phyloP scores from a whole-genome alignment of 2,113 vertebrate genomes.

The Brachypteracias leptosomus region DNA sequence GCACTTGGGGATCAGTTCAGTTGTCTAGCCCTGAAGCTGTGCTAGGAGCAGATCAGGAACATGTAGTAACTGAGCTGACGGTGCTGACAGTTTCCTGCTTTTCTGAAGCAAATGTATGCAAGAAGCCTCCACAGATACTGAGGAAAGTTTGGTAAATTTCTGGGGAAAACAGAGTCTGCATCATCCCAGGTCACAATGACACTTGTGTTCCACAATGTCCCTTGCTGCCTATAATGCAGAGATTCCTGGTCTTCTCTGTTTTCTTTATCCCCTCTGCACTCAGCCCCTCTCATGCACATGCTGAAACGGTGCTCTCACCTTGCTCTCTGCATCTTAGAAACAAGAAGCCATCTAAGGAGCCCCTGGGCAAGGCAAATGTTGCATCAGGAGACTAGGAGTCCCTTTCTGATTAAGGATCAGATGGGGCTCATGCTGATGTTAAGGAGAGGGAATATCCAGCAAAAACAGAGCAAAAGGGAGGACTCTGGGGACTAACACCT shows the following conservation, averaged over 20 bases:
- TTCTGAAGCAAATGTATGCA: not conserved
- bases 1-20: not conserved
- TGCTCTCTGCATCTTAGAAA: not conserved
- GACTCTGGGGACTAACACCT: not conserved
- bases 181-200: not conserved
- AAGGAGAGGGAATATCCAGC: not conserved
- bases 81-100: not conserved
- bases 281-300: not conserved
- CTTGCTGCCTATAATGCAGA: not conserved
- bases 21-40: not conserved
- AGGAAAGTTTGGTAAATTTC: not conserved
- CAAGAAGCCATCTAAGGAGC: not conserved
- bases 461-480: not conserved
- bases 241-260: not conserved
- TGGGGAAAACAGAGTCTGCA: not conserved
- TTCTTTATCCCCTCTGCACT: not conserved
- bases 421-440: not conserved
- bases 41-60: not conserved
- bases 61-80: fast-evolving
- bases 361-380: not conserved
- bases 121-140: not conserved
- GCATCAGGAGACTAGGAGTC: not conserved
- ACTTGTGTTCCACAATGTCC: not conserved
- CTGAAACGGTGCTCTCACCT: not conserved
- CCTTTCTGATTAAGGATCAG: not conserved